Percentiles rank a stretch among this genome's conserved stretches.
Conservation (phyloP, 2,113 vertebrate genomes). For the Piprites chloris region DNA sequence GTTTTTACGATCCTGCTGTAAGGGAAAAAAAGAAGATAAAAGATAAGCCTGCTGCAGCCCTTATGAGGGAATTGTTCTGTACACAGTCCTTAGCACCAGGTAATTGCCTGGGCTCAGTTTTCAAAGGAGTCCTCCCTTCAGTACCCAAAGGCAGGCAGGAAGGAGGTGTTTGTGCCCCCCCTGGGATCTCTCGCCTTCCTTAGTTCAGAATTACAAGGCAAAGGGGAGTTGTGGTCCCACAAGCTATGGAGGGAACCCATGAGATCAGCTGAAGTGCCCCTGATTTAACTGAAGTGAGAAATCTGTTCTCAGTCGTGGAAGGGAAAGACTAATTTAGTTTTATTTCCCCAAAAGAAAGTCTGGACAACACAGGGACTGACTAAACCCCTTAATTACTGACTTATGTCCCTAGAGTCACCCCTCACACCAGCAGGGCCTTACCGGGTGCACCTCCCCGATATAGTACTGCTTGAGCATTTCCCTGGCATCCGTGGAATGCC, state of each 20-base stretch:
- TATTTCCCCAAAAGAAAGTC: neutral
- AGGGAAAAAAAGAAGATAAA: neutral
- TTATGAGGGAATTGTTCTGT: neutral
- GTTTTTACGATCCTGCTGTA: constrained; percentile 83
- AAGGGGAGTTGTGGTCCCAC: neutral
- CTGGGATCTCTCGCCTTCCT: neutral
- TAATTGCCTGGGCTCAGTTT: neutral
- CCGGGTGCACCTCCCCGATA: constrained; percentile 88
- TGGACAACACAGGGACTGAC: neutral
- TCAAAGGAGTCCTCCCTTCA: neutral
- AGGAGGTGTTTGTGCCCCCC: neutral
- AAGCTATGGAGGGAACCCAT: neutral
- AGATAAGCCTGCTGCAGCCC: neutral
- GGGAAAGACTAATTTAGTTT: neutral
- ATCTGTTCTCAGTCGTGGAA: neutral
- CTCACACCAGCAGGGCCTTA: constrained; percentile 54
- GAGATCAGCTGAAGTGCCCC: neutral
- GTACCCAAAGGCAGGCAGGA: neutral
- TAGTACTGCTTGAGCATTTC: constrained; percentile 92
- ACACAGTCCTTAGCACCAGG: neutral
- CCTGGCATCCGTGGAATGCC: constrained; percentile 90
- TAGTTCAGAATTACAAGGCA: neutral
- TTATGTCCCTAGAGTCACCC: neutral
- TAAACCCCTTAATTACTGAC: neutral
- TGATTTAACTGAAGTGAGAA: neutral